phyloP scores from a whole-genome alignment of 2,797 vertebrate species.

The Lateolabrax maculatus region DNA sequence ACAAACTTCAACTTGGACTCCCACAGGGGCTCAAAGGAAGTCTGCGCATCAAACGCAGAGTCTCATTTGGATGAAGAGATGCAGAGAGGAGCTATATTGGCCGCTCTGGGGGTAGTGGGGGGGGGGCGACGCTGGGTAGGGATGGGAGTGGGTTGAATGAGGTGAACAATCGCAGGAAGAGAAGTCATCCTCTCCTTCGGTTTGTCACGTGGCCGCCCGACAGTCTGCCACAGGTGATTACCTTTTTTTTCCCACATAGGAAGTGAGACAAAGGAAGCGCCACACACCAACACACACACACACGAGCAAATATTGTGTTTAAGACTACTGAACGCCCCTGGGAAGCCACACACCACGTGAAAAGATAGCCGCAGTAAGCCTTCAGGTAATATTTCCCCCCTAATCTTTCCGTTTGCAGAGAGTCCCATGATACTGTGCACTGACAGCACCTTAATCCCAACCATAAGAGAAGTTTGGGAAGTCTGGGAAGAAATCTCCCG shows the following conservation, averaged over 20 bases:
- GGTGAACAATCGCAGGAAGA: conserved; percentile 10
- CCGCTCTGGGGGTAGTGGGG: background rate
- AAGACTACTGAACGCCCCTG: conserved; percentile 10
- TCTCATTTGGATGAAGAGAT: conserved; percentile 60
- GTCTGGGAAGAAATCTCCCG: conserved; percentile 44
- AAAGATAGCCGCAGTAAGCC: conserved; percentile 71
- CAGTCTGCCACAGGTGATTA: conserved; percentile 44
- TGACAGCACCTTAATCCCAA: conserved; percentile 75
- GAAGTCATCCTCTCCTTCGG: background rate
- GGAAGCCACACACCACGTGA: conserved; percentile 36
- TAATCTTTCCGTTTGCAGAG: conserved; percentile 80
- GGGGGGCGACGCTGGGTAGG: background rate
- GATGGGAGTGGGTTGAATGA: background rate
- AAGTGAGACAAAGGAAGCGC: conserved; percentile 25
- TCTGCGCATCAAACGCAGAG: conserved; percentile 60
- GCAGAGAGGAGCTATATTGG: conserved; percentile 26
- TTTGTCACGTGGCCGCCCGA: background rate
- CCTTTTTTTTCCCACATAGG: background rate
- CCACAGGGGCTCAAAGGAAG: conserved; percentile 63
- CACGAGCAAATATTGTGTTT: conserved; percentile 28
- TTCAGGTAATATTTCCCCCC: conserved; percentile 67
- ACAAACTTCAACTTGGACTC: conserved; percentile 71
- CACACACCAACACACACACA: conserved; percentile 33
- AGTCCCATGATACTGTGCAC: conserved; percentile 65
- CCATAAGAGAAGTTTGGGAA: conserved; percentile 63